A percentile compares a stretch with the other conserved stretches of the same genome.
Conservation (phyloP, 2,888 invertebrate genomes). For the Platerodrilus igneus region DNA sequence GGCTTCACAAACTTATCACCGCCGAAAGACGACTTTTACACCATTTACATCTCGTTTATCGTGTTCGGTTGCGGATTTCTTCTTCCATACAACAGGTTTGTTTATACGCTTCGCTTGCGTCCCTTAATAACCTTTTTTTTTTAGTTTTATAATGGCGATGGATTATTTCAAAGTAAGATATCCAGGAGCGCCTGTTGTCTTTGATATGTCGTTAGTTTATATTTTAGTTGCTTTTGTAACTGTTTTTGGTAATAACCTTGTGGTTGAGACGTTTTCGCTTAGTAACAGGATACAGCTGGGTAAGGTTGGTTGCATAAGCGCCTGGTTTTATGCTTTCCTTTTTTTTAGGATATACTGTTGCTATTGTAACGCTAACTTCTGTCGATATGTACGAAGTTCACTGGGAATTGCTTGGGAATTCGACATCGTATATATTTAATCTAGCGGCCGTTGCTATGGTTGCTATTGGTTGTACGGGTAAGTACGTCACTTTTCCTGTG, state of each 20-base stretch:
- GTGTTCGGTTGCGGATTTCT: conserved; percentile 86
- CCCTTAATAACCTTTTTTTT: conserved; percentile 28
- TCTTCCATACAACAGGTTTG: conserved; percentile 85
- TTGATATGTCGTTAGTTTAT: conserved; percentile 90
- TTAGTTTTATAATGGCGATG: conserved; percentile 87
- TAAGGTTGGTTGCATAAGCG: conserved; percentile 41
- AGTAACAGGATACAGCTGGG: conserved; percentile 84
- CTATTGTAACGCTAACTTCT: conserved; percentile 75
- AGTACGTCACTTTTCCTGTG: too few relatives aligned
- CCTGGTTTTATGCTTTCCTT: background rate
- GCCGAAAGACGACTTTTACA: conserved; percentile 65
- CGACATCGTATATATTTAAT: conserved; percentile 79
- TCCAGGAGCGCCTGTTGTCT: conserved; percentile 79
- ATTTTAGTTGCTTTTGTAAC: conserved; percentile 86
- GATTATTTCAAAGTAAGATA: conserved; percentile 86
- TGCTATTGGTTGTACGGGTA: conserved; percentile 81
- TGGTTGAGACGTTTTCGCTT: conserved; percentile 76
- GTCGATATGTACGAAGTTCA: conserved; percentile 83
- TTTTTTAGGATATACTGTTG: conserved; percentile 69
- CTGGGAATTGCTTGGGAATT: conserved; percentile 73
- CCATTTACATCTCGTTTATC: conserved; percentile 70
- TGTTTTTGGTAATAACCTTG: conserved; percentile 77
- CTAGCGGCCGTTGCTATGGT: conserved; percentile 79
- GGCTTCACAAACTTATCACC: conserved; percentile 59
- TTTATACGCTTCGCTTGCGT: background rate